Evolutionary conservation across 2,797 vertebrate species (phyloP).

Genomic region (Meriones psammophilus): DNA sequence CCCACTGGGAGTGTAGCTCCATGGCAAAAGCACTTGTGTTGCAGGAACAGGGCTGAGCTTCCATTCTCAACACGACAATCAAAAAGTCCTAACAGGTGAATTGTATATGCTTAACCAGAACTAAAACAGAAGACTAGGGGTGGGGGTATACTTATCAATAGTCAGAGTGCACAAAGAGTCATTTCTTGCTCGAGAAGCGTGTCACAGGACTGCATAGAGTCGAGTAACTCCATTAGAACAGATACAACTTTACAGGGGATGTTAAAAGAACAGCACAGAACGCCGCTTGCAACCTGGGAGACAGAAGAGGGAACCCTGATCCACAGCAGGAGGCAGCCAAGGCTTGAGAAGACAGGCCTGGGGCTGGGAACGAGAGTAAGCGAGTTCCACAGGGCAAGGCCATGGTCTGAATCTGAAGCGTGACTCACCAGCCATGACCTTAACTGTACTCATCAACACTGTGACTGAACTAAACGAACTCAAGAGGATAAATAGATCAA

Average conservation of each 20-base stretch:
- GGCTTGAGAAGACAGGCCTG: background rate
- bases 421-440: background rate
- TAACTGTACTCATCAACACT: background rate
- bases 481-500: slow-evolving; percentile 1
- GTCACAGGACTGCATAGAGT: background rate
- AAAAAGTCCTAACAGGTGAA: background rate
- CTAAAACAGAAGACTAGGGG: background rate
- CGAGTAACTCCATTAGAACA: background rate
- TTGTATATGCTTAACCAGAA: background rate
- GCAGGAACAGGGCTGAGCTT: background rate
- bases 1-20: no score
- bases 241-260: background rate
- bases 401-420: background rate
- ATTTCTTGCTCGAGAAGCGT: background rate
- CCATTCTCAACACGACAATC: background rate
- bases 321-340: background rate
- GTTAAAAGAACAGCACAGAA: background rate
- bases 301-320: background rate
- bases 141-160: no score
- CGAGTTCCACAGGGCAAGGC: background rate
- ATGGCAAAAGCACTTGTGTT: background rate
- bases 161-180: background rate
- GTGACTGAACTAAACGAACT: background rate
- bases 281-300: background rate
- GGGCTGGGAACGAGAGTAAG: background rate